A percentile compares a stretch with the other conserved stretches of the same genome.
Conservation (phyloP, 2,888 invertebrate genomes). For the Pammene fasciana region DNA sequence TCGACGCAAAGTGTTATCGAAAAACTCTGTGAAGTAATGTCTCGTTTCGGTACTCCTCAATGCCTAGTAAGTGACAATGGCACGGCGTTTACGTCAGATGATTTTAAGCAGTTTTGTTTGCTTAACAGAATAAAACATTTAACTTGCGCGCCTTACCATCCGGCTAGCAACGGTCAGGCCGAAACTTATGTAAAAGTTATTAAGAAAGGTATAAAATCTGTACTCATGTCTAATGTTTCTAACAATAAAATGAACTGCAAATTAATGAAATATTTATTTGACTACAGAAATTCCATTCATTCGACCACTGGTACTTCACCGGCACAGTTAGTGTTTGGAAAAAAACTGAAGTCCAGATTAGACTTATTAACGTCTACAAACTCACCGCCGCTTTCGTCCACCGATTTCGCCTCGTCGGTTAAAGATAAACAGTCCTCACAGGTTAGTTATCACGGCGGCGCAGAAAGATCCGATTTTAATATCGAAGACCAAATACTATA, state of each 20-base stretch:
- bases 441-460: conserved; percentile 2
- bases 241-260: background rate
- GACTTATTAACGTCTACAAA: background rate
- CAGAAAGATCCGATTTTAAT: background rate
- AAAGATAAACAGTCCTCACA: conserved; percentile 12
- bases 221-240: background rate
- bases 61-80: conserved; percentile 4
- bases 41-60: conserved; percentile 1
- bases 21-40: conserved; percentile 2
- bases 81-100: background rate
- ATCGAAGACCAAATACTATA: no score
- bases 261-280: no score
- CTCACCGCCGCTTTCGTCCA: background rate
- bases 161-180: no score
- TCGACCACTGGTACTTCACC: background rate
- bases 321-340: background rate
- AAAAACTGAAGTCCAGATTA: background rate
- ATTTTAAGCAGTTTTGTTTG: background rate
- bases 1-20: background rate
- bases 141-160: background rate
- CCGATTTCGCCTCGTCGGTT: background rate
- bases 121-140: background rate
- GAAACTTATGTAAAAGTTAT: background rate
- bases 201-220: background rate
- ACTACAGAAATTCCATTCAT: background rate